These are phyloP conservation scores for Machaerirhynchus nigripectus DNA, from an alignment of 2,113 vertebrate genomes.

Conservation along the genomic window DNA sequence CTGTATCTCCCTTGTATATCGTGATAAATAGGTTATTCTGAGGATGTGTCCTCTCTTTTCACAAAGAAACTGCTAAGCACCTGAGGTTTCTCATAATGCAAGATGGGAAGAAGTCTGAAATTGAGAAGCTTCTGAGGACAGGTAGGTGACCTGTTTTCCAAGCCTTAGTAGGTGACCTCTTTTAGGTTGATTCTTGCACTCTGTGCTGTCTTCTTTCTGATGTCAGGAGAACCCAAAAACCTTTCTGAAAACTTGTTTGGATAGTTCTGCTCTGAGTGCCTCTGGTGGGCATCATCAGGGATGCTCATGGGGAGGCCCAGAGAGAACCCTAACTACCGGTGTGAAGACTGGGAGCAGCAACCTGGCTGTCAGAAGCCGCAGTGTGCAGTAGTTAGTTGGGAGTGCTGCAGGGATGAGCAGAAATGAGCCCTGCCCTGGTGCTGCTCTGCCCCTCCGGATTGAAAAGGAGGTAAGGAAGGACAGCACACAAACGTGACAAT, in stretches of 20 bases:
- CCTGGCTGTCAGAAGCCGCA: background rate
- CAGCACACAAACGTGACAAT: background rate
- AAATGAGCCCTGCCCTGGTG: background rate
- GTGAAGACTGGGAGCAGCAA: background rate
- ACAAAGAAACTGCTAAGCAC: background rate
- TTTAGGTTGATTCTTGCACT: background rate
- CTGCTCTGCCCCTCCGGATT: rapidly evolving
- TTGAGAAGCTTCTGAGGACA: background rate
- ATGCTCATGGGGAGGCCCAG: background rate
- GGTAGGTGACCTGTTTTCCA: background rate
- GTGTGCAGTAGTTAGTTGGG: background rate
- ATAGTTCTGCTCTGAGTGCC: background rate
- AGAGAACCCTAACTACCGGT: background rate
- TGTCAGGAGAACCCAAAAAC: background rate
- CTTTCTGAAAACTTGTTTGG: background rate
- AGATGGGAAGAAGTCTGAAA: background rate
- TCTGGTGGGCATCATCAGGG: background rate
- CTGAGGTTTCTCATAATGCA: background rate
- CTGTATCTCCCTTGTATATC: background rate
- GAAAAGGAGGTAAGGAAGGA: background rate
- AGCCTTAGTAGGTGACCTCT: background rate
- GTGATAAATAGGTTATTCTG: background rate
- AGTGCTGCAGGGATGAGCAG: background rate
- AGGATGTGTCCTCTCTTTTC: background rate
- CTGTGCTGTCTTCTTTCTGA: background rate